These are phyloP conservation scores for Portevinia maculata DNA, from an alignment of 2,888 invertebrate species.

Conservation along the genomic window DNA sequence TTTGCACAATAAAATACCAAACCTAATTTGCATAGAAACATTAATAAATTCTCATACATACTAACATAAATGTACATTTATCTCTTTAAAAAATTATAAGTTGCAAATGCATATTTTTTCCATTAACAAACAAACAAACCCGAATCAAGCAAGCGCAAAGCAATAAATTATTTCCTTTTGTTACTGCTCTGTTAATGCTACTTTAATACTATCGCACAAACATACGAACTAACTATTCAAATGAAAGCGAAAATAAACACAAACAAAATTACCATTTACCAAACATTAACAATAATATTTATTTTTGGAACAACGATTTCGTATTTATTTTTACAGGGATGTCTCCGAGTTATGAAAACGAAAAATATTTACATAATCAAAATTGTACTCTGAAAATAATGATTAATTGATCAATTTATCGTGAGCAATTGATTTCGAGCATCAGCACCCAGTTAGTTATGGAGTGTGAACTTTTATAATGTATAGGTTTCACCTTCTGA, in stretches of 20 bases:
- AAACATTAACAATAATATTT: slow-evolving; percentile 13
- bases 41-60: background rate
- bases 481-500: slow-evolving; percentile 4
- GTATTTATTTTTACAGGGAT: background rate
- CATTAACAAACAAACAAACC: slow-evolving; percentile 17
- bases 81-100: background rate
- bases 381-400: background rate
- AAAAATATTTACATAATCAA: slow-evolving; percentile 14
- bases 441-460: background rate
- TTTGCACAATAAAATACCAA: too few species aligned
- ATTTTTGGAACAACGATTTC: slow-evolving; percentile 1
- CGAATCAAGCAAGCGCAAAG: slow-evolving; percentile 4
- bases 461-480: slow-evolving; percentile 20
- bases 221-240: slow-evolving; percentile 1
- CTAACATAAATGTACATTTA: background rate
- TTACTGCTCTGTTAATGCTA: slow-evolving; percentile 20
- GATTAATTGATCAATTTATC: slow-evolving; percentile 18
- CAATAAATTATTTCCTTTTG: slow-evolving; percentile 30
- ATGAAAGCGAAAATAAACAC: slow-evolving; percentile 41
- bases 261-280: background rate
- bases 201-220: slow-evolving; percentile 6
- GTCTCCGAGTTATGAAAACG: slow-evolving; percentile 13
- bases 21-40: background rate
- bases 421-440: slow-evolving; percentile 11
- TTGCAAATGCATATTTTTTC: slow-evolving; percentile 4